Base-by-base conservation (phyloP, 2,113 vertebrate species). In the Vulpes vulpes region DNA sequence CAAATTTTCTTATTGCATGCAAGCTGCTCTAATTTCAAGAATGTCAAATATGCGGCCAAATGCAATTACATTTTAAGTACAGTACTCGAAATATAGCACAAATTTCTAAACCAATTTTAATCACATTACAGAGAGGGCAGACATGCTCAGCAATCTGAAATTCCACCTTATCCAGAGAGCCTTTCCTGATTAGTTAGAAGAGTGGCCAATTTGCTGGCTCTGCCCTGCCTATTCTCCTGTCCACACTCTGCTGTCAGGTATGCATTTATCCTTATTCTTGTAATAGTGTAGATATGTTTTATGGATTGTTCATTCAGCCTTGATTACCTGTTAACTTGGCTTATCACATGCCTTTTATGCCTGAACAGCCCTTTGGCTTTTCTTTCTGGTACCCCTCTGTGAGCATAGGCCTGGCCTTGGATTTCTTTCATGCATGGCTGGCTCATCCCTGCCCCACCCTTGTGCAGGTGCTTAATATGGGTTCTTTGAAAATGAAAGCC, bases 21-120 rank as follows among this genome's bases (percentile, higher is more conserved):
- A 98, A 97, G 87, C 97, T 97, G 94, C 96, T 97, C 96, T 97
- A 83, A 97, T 98, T 97, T 98, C 87, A 96, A 90, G 94, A 97
- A 96, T 96, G 97, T 97, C 95, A 97, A 95, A 95, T 96, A 96
- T 3, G 30, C 27, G 5, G 90, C 95, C 97, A 98, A 97, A 97
- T 92, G 84, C 96, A 97, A 97, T 98, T 97, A 97, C 84, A 95
- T 95, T 97, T 96, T 94, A 97, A 97, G 96, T 83, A 92, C 94
- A 96, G 90, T 91, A 96, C 93, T 96, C 93, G 98, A 97, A 98
- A 97, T 96, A 96, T 90, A 97, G 94, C 87, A 90, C 74, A 96
- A 92, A 96, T 97, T 97, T 97, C 94, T 80, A 97, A 98, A 97
- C 94, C 95, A 92, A 97, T 98, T 97, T 97, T 98, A 98, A 97